Conservation (phyloP, 2,113 vertebrate species). For the Callipepla californica region DNA sequence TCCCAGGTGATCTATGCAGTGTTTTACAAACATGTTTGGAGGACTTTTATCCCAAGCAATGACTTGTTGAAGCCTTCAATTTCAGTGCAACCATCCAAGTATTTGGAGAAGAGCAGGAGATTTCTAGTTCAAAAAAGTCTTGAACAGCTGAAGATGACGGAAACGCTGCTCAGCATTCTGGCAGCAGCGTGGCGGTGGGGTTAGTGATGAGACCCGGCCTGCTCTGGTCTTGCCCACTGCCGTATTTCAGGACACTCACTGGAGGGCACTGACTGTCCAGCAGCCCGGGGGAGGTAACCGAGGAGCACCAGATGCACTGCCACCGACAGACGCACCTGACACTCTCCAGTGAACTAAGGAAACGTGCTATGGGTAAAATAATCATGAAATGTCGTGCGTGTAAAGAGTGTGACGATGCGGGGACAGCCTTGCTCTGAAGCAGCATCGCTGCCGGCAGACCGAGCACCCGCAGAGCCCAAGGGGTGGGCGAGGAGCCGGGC, state of each 20-base stretch:
- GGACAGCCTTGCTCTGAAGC: neutral
- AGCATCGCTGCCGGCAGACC: rapidly evolving
- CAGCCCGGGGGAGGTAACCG: rapidly evolving
- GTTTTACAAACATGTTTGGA: neutral
- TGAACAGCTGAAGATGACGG: no score
- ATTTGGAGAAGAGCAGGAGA: neutral
- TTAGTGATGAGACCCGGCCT: neutral
- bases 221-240: neutral
- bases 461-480: neutral
- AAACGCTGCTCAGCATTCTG: no score
- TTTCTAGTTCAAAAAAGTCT: neutral
- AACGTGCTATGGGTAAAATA: rapidly evolving
- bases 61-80: neutral
- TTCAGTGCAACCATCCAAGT: neutral
- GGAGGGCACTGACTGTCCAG: neutral
- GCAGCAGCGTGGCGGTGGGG: no score
- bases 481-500: no score
- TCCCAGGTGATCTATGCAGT: neutral
- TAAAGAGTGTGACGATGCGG: rapidly evolving
- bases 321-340: rapidly evolving
- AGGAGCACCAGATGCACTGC: neutral
- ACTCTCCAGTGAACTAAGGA: neutral
- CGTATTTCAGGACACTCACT: neutral
- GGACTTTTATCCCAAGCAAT: neutral
- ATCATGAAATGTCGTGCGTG: rapidly evolving